Evolutionary conservation across 2,888 invertebrate genomes (phyloP), one percentile per base, ranked within the genome.

Genomic region (Apeira syringaria): DNA sequence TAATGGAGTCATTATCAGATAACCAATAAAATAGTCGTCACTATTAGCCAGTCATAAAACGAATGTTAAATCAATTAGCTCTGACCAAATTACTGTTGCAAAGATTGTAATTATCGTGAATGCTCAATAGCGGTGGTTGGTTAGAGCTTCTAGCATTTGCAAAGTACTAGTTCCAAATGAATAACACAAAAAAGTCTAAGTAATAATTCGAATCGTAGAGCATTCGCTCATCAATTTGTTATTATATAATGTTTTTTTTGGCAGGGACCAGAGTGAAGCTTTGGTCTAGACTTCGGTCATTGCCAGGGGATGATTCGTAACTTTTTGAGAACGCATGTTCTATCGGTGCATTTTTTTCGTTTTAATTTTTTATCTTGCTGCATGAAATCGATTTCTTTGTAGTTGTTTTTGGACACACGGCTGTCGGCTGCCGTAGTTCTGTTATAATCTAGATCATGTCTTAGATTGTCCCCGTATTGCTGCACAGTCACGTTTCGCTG

Each of bases 231-330:
- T 79, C 75, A 71, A 69, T 74, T 64, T 51, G 61, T 74, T 72
- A 74, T 75, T 78, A 77, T 78, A 77, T 78, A 58, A 52, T 56
- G 57, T 72, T 73, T 81, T 79, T 81, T 79, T 78, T 79, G 59
- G 49, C 59, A 57, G 54, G 61, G 62, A 64, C 64, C 66, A 59
- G 65, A 61, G 52, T 61, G 53, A 56, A 58, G 57, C 47, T 62
- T 59, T 51, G 56, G 77, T 82, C 83, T 85, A 83, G 85, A 80
- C 78, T 65, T 62, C 63, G 86, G 80, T 85, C 84, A 78, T 78
- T 87, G 85, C 52, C 84, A 74, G 83, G 85, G 87, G 87, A 87
- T 88, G 88, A 88, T 74, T 83, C 59, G 86, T 81, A 75, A 81
- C 57, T 84, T 84, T 88, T 64, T 65, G 56, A 51, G 52, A 48